phyloP scores from a whole-genome alignment of 2,888 invertebrate species.

The Papilio elwesi region DNA sequence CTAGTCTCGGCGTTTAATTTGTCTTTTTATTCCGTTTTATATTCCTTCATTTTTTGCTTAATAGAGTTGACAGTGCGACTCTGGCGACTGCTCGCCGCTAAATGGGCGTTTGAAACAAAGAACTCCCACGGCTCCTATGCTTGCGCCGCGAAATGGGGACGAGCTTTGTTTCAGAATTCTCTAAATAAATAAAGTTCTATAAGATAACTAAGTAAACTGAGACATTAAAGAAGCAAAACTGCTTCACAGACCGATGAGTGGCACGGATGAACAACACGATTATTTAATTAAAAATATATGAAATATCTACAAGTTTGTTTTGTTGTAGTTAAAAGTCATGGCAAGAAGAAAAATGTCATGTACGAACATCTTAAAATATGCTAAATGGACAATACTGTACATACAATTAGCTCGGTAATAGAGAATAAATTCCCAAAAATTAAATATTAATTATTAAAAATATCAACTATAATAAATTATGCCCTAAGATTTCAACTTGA shows the following conservation, averaged over 20 bases:
- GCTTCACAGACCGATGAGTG: background rate
- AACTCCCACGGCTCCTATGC: conserved; percentile 47
- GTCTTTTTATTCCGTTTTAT: conserved; percentile 63
- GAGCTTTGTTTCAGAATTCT: conserved; percentile 37
- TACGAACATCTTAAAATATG: background rate
- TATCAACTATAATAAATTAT: no score
- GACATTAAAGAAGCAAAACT: conserved; percentile 28
- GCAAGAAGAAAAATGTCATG: background rate
- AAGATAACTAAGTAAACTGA: conserved; percentile 34
- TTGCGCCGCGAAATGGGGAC: conserved; percentile 44
- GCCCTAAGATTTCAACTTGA: no score
- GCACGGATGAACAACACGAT: background rate
- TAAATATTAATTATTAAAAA: no score
- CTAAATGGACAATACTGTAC: no score
- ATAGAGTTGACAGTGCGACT: conserved; percentile 61
- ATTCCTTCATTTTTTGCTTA: conserved; percentile 64
- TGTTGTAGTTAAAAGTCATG: background rate
- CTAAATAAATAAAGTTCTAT: conserved; percentile 36
- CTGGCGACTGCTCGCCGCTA: conserved; percentile 49
- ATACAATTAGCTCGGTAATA: no score
- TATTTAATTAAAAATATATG: background rate
- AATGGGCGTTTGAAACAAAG: conserved; percentile 61
- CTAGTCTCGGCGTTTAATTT: conserved; percentile 72
- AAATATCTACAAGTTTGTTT: background rate
- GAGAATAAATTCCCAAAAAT: no score